Percentiles rank a stretch among this genome's conserved stretches.
Evolutionary conservation across 2,113 vertebrate genomes (phyloP).

Genomic region (Caranx melampygus): DNA sequence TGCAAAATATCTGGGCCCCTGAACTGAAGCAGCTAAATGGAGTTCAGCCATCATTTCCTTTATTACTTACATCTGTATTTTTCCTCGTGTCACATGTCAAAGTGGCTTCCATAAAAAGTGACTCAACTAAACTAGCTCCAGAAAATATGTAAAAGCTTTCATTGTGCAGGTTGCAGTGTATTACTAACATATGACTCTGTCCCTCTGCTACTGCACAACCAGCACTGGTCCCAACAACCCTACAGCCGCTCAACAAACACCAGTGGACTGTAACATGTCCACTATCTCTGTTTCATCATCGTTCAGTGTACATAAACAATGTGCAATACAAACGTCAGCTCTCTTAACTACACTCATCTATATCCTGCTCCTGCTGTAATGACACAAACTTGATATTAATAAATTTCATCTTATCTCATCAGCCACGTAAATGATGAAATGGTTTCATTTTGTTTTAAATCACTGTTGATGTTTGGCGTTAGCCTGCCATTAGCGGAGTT

Average conservation of each 20-base stretch:
- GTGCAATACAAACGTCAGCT: background rate
- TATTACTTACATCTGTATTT: background rate
- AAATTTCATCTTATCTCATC: background rate
- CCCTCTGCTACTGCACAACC: background rate
- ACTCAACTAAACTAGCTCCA: background rate
- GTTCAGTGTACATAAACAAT: too few relatives aligned
- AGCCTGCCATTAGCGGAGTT: constrained; percentile 17
- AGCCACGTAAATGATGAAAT: background rate
- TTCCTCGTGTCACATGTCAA: constrained; percentile 4
- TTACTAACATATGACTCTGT: background rate
- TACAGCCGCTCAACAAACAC: background rate
- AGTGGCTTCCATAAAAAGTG: constrained; percentile 1
- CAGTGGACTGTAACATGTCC: background rate
- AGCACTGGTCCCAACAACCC: background rate
- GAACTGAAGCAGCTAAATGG: constrained; percentile 2
- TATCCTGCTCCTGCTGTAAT: background rate
- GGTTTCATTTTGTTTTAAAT: constrained; percentile 23
- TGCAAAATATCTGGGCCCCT: background rate
- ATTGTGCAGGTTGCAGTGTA: background rate
- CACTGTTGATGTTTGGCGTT: background rate
- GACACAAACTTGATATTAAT: background rate
- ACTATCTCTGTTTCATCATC: background rate
- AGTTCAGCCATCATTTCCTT: background rate
- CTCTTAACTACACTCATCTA: too few relatives aligned
- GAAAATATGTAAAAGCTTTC: background rate